These are phyloP conservation scores for Itoplectis maculator DNA, from an alignment of 2,888 invertebrate genomes.

Conservation along the genomic window DNA sequence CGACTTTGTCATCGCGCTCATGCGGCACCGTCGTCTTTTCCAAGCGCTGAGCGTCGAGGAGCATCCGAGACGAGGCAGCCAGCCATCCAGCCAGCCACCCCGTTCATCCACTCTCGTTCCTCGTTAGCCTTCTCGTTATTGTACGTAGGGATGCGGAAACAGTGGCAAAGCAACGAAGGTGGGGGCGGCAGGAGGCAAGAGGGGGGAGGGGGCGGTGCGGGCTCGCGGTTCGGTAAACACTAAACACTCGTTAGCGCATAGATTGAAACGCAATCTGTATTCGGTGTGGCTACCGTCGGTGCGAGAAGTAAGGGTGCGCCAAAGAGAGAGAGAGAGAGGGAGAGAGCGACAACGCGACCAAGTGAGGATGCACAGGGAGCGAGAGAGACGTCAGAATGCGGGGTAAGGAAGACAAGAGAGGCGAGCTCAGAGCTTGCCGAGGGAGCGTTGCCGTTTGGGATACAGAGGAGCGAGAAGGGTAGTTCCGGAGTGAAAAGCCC, in stretches of 20 bases:
- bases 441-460: conserved; percentile 68
- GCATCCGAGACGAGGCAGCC: conserved; percentile 18
- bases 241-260: conserved; percentile 84
- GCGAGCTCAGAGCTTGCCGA: conserved; percentile 49
- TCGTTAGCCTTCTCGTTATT: conserved; percentile 74
- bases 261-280: conserved; percentile 84
- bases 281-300: conserved; percentile 69
- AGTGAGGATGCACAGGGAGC: no score
- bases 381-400: conserved; percentile 67
- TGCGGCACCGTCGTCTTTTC: conserved; percentile 40
- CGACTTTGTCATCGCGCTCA: conserved; percentile 66
- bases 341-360: no score
- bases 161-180: conserved; percentile 76
- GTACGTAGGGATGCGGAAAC: conserved; percentile 79
- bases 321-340: conserved; percentile 58
- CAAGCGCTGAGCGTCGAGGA: conserved; percentile 42
- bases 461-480: conserved; percentile 76
- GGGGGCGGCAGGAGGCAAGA: no score
- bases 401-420: conserved; percentile 55
- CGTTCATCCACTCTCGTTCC: conserved; percentile 62
- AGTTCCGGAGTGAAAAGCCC: conserved; percentile 77
- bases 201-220: conserved; percentile 71
- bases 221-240: conserved; percentile 83
- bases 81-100: no score
- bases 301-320: conserved; percentile 67